Percentiles rank a stretch among this genome's conserved stretches.
These are phyloP conservation scores for Oncorhynchus nerka DNA, from an alignment of 2,113 vertebrate genomes.

Conservation along the genomic window DNA sequence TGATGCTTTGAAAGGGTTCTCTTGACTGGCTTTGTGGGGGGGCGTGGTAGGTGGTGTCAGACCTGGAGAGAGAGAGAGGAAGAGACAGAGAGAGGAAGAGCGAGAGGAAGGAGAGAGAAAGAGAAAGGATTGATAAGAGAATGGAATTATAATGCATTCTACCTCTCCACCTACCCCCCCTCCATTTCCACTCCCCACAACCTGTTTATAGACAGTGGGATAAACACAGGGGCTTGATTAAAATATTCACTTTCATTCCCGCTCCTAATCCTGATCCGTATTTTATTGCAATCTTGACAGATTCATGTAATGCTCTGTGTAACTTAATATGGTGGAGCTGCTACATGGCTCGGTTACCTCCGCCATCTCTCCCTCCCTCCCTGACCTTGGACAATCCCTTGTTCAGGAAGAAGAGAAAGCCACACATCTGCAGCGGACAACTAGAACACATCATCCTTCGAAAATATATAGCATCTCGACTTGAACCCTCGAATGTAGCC, in stretches of 20 bases:
- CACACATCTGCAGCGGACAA: slow-evolving; percentile 41
- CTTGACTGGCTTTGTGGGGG: slow-evolving; percentile 99
- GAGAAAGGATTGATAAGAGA: slow-evolving; percentile 32
- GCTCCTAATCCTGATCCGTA: slow-evolving; percentile 67
- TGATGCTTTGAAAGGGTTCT: slow-evolving; percentile 97
- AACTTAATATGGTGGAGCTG: slow-evolving; percentile 66
- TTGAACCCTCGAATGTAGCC: slow-evolving; percentile 41
- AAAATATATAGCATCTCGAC: slow-evolving; percentile 43
- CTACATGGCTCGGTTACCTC: slow-evolving; percentile 58
- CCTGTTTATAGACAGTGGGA: slow-evolving; percentile 66
- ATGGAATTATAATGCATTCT: slow-evolving; percentile 55
- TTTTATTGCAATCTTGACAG: slow-evolving; percentile 77
- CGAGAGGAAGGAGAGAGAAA: slow-evolving; percentile 5
- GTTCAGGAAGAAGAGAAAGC: slow-evolving; percentile 19
- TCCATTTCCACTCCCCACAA: slow-evolving; percentile 25
- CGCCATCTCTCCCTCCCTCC: slow-evolving; percentile 45
- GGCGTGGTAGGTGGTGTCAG: slow-evolving; percentile 99
- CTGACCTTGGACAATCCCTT: slow-evolving; percentile 66
- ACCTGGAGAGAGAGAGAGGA: slow-evolving; percentile 73
- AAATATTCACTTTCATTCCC: slow-evolving; percentile 73
- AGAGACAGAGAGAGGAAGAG: slow-evolving; percentile 26
- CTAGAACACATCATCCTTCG: slow-evolving; percentile 39
- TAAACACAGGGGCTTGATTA: slow-evolving; percentile 59
- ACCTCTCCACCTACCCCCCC: slow-evolving; percentile 33
- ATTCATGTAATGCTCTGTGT: slow-evolving; percentile 75